These are phyloP conservation scores for Allobates femoralis DNA, from an alignment of 2,797 vertebrate species.

Conservation along the genomic window DNA sequence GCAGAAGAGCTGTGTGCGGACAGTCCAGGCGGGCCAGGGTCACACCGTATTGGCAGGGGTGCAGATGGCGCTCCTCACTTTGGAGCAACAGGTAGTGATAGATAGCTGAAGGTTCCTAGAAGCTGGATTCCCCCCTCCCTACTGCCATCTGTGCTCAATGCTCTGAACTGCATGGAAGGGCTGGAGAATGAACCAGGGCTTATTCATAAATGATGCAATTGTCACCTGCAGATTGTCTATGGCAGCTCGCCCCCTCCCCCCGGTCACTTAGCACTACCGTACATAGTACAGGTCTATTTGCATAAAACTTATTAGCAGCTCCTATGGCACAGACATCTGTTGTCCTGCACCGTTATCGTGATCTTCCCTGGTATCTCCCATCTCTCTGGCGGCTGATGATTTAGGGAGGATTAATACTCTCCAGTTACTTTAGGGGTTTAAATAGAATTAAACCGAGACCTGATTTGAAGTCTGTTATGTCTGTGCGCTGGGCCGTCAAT, in stretches of 20 bases:
- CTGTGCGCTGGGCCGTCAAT: too few species aligned
- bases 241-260: not conserved
- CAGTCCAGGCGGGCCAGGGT: too few species aligned
- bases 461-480: not conserved
- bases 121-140: not conserved
- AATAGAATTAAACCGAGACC: not conserved
- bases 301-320: slow-evolving; percentile 47
- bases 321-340: slow-evolving; percentile 41
- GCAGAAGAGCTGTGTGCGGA: too few species aligned
- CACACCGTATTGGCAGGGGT: too few species aligned
- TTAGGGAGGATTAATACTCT: not conserved
- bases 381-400: not conserved
- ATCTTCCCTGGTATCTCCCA: not conserved
- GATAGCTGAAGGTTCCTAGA: not conserved
- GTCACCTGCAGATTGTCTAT: not conserved
- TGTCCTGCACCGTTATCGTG: not conserved
- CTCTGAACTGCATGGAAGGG: not conserved
- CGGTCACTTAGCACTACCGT: slow-evolving; percentile 17
- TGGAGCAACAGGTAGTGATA: too few species aligned
- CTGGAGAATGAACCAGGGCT: not conserved
- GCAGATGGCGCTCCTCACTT: too few species aligned
- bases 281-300: slow-evolving; percentile 44
- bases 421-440: not conserved
- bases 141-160: not conserved
- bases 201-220: too few species aligned